Conservation (phyloP, 2,797 vertebrate species). For the Karalla daura region DNA sequence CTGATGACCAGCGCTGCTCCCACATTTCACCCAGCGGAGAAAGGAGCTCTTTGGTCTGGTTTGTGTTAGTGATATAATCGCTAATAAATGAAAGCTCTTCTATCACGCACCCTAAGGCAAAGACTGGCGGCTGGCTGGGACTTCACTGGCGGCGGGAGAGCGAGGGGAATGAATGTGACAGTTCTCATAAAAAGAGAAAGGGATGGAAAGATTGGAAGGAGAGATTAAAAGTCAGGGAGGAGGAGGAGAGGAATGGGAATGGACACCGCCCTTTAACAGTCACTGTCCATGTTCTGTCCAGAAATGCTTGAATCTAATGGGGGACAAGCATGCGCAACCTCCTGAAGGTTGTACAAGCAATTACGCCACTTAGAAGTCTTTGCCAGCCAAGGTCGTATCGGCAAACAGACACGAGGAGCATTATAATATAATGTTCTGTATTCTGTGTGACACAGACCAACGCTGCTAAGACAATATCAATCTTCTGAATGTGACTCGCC, state of each 20-base stretch:
- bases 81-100: constrained; percentile 75
- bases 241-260: constrained; percentile 38
- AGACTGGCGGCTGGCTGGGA: constrained; percentile 49
- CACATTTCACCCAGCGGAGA: constrained; percentile 57
- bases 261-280: constrained; percentile 47
- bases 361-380: constrained; percentile 75
- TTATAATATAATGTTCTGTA: constrained; percentile 74
- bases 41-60: constrained; percentile 69
- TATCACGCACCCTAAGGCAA: constrained; percentile 63
- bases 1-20: constrained; percentile 44
- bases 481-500: constrained; percentile 59
- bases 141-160: constrained; percentile 58
- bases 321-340: constrained; percentile 69
- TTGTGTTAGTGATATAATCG: constrained; percentile 70
- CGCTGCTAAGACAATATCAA: constrained; percentile 68
- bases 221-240: constrained; percentile 52
- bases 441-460: constrained; percentile 61
- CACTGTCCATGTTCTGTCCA: constrained; percentile 54
- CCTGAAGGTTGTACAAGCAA: constrained; percentile 79
- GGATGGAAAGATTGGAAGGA: constrained; percentile 45
- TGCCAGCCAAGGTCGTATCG: constrained; percentile 78
- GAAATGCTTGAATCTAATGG: constrained; percentile 67
- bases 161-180: constrained; percentile 66
- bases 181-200: constrained; percentile 56
- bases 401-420: constrained; percentile 75